Conservation (phyloP, 2,888 invertebrate species). For the Mythimna pallens region DNA sequence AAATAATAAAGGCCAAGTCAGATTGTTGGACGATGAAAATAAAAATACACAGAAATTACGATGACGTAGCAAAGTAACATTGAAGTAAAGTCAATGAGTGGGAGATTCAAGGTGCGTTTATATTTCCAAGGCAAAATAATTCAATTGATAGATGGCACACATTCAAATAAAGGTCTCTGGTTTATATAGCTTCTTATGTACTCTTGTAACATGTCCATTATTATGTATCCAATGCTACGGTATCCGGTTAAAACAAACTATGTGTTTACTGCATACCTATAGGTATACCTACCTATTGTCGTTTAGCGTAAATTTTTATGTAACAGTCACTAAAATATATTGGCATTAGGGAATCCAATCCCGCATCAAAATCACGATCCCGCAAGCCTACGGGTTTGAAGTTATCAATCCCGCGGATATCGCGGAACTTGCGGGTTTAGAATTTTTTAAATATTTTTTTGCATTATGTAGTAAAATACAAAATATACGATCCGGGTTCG, state of each 20-base stretch:
- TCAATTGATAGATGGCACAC: conserved; percentile 58
- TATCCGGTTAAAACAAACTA: conserved; percentile 5
- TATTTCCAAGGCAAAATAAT: conserved; percentile 61
- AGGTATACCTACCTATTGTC: background rate
- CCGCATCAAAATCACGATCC: no score
- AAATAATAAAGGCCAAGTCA: conserved; percentile 20
- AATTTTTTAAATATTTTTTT: no score
- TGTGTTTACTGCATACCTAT: background rate
- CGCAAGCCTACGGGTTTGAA: no score
- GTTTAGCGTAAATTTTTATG: conserved; percentile 37
- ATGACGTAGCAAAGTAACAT: conserved; percentile 51
- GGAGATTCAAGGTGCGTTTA: conserved; percentile 62
- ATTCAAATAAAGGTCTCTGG: conserved; percentile 48
- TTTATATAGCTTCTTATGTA: conserved; percentile 22
- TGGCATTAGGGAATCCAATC: no score
- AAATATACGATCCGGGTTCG: no score
- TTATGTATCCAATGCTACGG: conserved; percentile 11
- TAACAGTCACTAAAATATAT: conserved; percentile 35
- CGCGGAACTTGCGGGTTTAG: no score
- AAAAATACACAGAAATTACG: conserved; percentile 51
- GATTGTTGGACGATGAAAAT: conserved; percentile 20
- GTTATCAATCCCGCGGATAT: no score
- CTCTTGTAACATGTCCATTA: conserved; percentile 23
- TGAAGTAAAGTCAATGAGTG: conserved; percentile 58
- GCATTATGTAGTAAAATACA: no score